phyloP scores from a whole-genome alignment of 1,140 invertebrate genomes.

The Meloidogyne exigua region DNA sequence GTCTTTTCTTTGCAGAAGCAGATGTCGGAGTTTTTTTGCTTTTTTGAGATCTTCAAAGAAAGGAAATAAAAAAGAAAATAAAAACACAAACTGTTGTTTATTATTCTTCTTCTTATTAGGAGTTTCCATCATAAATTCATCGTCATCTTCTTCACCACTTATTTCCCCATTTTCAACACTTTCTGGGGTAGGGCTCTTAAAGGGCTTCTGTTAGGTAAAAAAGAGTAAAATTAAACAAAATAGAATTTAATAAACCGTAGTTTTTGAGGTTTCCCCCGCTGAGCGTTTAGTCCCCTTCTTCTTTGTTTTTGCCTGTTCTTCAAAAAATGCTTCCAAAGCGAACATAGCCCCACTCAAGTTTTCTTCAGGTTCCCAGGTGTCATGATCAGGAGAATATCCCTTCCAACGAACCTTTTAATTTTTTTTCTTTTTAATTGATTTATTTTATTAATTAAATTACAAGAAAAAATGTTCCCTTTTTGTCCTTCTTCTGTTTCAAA shows the following conservation, averaged over 20 bases:
- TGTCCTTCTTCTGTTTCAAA: background rate
- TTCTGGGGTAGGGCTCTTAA: background rate
- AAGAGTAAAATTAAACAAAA: background rate
- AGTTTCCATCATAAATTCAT: background rate
- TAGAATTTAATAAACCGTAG: background rate
- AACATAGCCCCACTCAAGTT: background rate
- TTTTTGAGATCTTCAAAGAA: background rate
- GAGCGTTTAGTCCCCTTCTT: background rate
- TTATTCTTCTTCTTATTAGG: background rate
- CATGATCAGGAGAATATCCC: background rate
- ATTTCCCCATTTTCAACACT: background rate
- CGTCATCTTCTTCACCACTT: background rate
- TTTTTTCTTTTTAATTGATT: too few species aligned
- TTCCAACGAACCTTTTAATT: conserved; percentile 23
- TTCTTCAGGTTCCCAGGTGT: conserved; percentile 23
- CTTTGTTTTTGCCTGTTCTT: background rate
- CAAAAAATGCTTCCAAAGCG: background rate
- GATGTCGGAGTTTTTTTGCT: background rate
- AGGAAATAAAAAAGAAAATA: background rate
- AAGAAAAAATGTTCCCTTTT: background rate
- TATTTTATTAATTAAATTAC: background rate
- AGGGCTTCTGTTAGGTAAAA: background rate
- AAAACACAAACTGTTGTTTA: too few species aligned
- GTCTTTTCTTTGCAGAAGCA: background rate
- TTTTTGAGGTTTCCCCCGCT: background rate